Percentiles rank a stretch among this genome's conserved stretches.
Conservation (phyloP, 2,888 invertebrate species). For the Pediacus dermestoides region DNA sequence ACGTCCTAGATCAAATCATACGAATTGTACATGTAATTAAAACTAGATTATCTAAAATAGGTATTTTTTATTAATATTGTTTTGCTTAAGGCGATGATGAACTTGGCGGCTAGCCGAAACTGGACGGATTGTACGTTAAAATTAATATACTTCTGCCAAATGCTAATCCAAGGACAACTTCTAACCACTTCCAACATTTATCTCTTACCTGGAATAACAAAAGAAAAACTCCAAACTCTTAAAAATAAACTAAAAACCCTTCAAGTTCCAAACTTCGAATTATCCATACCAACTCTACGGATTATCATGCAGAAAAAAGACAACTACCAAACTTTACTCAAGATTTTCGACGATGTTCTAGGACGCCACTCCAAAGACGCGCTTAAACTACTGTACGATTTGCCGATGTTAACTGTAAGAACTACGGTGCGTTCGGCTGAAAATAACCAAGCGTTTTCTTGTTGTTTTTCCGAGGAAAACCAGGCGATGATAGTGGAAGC, state of each 20-base stretch:
- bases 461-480: conserved; percentile 11
- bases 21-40: conserved; percentile 79
- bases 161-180: conserved; percentile 89
- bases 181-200: conserved; percentile 70
- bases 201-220: conserved; percentile 72
- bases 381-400: conserved; percentile 33
- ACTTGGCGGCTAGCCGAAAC: conserved; percentile 84
- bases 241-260: conserved; percentile 47
- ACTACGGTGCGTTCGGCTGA: conserved; percentile 27
- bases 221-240: conserved; percentile 61
- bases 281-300: conserved; percentile 14
- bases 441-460: conserved; percentile 15
- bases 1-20: conserved; percentile 93
- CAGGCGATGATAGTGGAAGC: conserved; percentile 5
- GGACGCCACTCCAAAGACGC: conserved; percentile 31
- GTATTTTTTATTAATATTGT: conserved; percentile 2
- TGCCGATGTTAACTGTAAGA: conserved; percentile 41
- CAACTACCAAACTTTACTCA: conserved; percentile 17
- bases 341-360: conserved; percentile 31
- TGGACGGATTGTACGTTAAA: conserved; percentile 81
- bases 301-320: conserved; percentile 17
- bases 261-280: conserved; percentile 8
- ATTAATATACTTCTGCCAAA: conserved; percentile 79
- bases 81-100: conserved; percentile 84
- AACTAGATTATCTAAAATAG: conserved; percentile 8